These are phyloP conservation scores for Stegostoma tigrinum DNA, from an alignment of 2,113 vertebrate species.

Conservation along the genomic window DNA sequence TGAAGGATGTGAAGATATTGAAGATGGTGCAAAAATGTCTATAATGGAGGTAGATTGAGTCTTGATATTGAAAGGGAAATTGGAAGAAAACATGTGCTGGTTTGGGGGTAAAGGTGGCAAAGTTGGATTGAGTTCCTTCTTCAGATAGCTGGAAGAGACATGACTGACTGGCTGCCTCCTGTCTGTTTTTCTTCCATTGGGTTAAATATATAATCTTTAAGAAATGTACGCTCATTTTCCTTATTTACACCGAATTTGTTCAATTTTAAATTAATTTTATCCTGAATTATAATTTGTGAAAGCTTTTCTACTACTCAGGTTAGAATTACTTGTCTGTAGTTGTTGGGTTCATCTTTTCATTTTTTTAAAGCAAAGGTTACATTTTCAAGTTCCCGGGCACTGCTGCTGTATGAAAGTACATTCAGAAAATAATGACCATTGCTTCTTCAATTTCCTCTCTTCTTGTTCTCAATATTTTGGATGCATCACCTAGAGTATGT, in stretches of 20 bases:
- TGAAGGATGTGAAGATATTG: too few relatives aligned
- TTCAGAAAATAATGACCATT: not conserved
- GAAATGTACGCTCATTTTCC: not conserved
- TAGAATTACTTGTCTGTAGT: not conserved
- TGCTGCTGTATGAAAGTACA: not conserved
- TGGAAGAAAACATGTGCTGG: not conserved
- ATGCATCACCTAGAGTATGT: not conserved
- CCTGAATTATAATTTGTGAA: not conserved
- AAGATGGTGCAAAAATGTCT: not conserved
- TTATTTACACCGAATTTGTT: not conserved
- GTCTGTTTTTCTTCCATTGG: not conserved
- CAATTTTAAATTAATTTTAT: not conserved
- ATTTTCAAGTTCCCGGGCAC: not conserved
- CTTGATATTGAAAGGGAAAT: not conserved
- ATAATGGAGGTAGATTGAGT: not conserved
- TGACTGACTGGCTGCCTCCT: not conserved
- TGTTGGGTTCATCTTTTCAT: not conserved
- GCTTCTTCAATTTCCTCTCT: not conserved
- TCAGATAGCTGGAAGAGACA: too few relatives aligned
- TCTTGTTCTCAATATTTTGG: not conserved
- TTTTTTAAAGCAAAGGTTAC: not conserved
- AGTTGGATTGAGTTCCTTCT: not conserved
- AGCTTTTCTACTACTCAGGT: not conserved
- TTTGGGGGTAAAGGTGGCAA: not conserved
- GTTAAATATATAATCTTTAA: not conserved